Conservation (phyloP, 2,888 invertebrate genomes). For the Ochropacha duplaris region DNA sequence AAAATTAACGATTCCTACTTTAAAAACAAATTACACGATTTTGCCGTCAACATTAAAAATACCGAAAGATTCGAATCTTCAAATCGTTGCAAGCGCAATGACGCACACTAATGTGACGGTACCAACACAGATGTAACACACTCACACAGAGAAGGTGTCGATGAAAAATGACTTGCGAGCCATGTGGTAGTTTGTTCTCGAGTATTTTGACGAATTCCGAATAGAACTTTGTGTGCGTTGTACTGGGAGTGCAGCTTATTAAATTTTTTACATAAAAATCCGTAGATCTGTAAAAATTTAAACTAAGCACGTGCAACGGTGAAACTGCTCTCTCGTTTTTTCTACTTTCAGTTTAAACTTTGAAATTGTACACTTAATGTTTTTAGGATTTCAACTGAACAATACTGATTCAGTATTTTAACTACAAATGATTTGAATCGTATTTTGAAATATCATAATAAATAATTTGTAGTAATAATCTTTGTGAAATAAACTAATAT, state of each 20-base stretch:
- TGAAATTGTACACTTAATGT: too few species aligned
- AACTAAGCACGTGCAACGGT: too few species aligned
- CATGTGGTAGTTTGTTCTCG: slow-evolving; percentile 72
- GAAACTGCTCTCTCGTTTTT: too few species aligned
- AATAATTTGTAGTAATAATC: too few species aligned
- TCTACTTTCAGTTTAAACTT: too few species aligned
- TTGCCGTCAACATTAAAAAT: neutral
- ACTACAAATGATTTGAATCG: too few species aligned
- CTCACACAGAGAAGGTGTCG: slow-evolving; percentile 34
- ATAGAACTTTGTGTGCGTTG: slow-evolving; percentile 55
- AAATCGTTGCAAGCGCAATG: slow-evolving; percentile 31
- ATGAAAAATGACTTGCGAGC: slow-evolving; percentile 69
- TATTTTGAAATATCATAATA: too few species aligned
- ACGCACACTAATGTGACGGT: slow-evolving; percentile 10
- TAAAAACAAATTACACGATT: neutral
- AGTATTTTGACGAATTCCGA: slow-evolving; percentile 81
- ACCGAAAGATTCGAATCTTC: slow-evolving; percentile 3
- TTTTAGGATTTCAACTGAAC: too few species aligned
- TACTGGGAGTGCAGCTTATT: slow-evolving; percentile 13
- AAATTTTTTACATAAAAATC: neutral
- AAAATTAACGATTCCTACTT: slow-evolving; percentile 1
- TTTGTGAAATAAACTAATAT: too few species aligned
- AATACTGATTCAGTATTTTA: too few species aligned
- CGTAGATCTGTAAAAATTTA: too few species aligned
- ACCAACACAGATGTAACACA: slow-evolving; percentile 23